Evolutionary conservation across 2,888 invertebrate genomes (phyloP).

Genomic region (Drosophila barbarae): DNA sequence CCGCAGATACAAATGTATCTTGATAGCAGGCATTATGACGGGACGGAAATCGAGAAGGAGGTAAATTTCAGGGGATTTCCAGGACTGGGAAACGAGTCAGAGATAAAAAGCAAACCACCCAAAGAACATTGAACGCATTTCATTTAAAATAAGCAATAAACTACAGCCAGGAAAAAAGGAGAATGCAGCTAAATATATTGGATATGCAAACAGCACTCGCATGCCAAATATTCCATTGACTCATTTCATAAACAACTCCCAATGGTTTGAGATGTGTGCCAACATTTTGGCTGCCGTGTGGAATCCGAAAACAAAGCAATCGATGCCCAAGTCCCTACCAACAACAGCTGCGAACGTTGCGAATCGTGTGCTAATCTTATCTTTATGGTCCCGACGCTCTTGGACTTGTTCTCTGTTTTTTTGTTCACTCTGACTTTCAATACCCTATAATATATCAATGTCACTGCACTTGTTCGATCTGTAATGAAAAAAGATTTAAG

Average conservation of each 20-base stretch:
- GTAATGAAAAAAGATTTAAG: no score
- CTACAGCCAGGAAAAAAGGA: slow-evolving; percentile 15
- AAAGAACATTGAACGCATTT: slow-evolving; percentile 36
- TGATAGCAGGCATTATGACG: slow-evolving; percentile 49
- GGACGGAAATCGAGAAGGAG: slow-evolving; percentile 12
- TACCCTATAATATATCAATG: not conserved
- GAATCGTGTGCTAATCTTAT: slow-evolving; percentile 74
- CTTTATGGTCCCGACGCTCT: slow-evolving; percentile 71
- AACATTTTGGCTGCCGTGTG: slow-evolving; percentile 48
- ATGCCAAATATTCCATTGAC: not conserved
- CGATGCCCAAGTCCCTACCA: slow-evolving; percentile 14
- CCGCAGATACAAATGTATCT: slow-evolving; percentile 66
- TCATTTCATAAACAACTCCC: slow-evolving; percentile 12
- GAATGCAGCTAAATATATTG: not conserved
- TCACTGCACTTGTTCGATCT: not conserved
- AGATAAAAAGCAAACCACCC: slow-evolving; percentile 13
- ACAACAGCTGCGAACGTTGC: slow-evolving; percentile 43
- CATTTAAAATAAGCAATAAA: slow-evolving; percentile 23
- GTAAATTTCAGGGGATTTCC: slow-evolving; percentile 16
- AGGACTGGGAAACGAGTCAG: slow-evolving; percentile 13
- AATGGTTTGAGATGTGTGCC: slow-evolving; percentile 23
- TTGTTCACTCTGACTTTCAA: slow-evolving; percentile 18
- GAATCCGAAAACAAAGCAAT: slow-evolving; percentile 34
- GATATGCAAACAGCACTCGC: not conserved
- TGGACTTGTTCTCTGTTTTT: slow-evolving; percentile 63